phyloP scores from a whole-genome alignment of 1,140 invertebrate genomes.

The Vanessa tameamea region DNA sequence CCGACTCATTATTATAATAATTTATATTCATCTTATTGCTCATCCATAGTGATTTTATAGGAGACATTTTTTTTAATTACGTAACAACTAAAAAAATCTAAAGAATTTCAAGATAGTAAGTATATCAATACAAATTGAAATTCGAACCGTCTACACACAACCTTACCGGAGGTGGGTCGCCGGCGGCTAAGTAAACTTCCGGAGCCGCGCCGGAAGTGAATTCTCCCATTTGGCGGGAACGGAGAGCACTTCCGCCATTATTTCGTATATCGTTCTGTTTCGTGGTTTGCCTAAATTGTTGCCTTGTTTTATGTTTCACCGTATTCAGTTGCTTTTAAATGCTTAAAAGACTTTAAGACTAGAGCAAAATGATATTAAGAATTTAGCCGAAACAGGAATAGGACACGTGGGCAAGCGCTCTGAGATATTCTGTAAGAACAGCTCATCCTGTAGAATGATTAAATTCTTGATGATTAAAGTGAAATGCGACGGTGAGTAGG shows the following conservation, averaged over 20 bases:
- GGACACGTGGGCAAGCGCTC: not conserved
- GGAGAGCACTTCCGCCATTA: slow-evolving; percentile 49
- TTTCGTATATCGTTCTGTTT: slow-evolving; percentile 51
- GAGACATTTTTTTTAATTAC: no score
- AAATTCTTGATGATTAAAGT: no score
- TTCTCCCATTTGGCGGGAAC: slow-evolving; percentile 54
- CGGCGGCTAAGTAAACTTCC: slow-evolving; percentile 51
- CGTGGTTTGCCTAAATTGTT: slow-evolving; percentile 36
- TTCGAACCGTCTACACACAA: slow-evolving; percentile 32
- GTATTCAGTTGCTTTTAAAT: not conserved
- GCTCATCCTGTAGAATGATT: no score
- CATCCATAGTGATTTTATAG: no score
- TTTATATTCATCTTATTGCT: no score
- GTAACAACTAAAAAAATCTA: not conserved
- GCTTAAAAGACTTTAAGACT: not conserved
- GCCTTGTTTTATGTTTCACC: slow-evolving; percentile 17
- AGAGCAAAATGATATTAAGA: not conserved
- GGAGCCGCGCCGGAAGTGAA: slow-evolving; percentile 46
- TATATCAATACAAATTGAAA: slow-evolving; percentile 31
- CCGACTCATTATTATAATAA: no score
- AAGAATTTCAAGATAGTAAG: not conserved
- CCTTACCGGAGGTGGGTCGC: slow-evolving; percentile 29
- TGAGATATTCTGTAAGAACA: no score
- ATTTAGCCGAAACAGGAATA: not conserved
- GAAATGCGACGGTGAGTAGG: no score